Evolutionary conservation across 2,113 vertebrate genomes (phyloP).

Genomic region (Tursiops truncatus): DNA sequence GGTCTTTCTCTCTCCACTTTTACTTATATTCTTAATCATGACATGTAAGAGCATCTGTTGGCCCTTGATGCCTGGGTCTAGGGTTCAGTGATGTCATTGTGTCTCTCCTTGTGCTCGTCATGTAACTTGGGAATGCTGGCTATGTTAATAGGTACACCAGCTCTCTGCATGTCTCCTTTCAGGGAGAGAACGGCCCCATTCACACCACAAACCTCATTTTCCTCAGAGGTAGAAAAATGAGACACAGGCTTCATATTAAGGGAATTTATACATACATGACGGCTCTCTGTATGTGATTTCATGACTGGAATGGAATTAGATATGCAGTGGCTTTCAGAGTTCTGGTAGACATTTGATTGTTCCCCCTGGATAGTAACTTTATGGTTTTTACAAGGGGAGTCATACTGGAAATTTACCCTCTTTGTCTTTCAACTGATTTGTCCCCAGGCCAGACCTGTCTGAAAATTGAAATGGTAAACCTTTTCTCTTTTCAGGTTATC

Average conservation of each 20-base stretch:
- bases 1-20: not conserved
- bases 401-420: not conserved
- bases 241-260: not conserved
- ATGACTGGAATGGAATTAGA: not conserved
- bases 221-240: slow-evolving; percentile 19
- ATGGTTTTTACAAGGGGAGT: not conserved
- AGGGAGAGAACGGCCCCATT: not conserved
- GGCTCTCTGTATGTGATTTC: not conserved
- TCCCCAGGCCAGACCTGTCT: not conserved
- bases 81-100: not conserved
- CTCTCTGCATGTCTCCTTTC: not conserved
- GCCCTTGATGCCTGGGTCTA: not conserved
- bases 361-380: not conserved
- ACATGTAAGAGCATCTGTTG: not conserved
- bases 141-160: not conserved
- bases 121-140: not conserved
- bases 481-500: slow-evolving; percentile 31
- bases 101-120: not conserved
- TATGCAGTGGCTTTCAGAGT: not conserved
- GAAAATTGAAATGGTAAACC: slow-evolving; percentile 46
- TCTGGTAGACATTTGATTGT: not conserved
- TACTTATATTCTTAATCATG: not conserved
- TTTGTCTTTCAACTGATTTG: slow-evolving; percentile 16
- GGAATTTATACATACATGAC: not conserved
- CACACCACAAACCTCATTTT: not conserved